These are phyloP conservation scores for Melanotus villosus DNA, from an alignment of 2,888 invertebrate species.

Conservation along the genomic window DNA sequence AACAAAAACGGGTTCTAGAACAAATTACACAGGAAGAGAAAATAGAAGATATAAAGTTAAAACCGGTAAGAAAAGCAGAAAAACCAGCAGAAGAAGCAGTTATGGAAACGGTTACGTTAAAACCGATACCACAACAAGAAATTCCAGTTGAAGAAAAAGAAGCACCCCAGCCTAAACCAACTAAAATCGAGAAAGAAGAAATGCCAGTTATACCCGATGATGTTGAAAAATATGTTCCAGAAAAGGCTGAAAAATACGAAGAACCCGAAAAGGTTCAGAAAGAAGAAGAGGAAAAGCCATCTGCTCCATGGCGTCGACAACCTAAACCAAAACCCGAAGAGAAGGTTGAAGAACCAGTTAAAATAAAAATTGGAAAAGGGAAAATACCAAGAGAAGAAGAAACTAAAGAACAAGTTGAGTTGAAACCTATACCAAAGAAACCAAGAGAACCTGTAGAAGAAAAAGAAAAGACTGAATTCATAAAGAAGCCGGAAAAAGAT, in stretches of 20 bases:
- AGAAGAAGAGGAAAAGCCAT: conserved; percentile 58
- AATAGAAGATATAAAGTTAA: conserved; percentile 54
- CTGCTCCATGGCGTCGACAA: conserved; percentile 63
- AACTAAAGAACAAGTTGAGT: conserved; percentile 59
- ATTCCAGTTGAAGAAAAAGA: conserved; percentile 53
- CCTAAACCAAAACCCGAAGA: conserved; percentile 63
- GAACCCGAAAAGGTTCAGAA: conserved; percentile 55
- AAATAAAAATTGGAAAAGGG: conserved; percentile 60
- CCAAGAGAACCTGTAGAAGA: conserved; percentile 59
- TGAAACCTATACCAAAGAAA: conserved; percentile 63
- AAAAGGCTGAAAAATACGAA: conserved; percentile 53
- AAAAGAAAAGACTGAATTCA: background rate
- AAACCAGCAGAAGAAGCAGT: conserved; percentile 56
- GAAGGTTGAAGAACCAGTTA: conserved; percentile 58
- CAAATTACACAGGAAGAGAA: conserved; percentile 33
- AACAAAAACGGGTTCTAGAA: background rate
- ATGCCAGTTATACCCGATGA: conserved; percentile 55
- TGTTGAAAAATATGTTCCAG: conserved; percentile 60
- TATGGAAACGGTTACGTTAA: conserved; percentile 62
- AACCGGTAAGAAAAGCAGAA: conserved; percentile 49
- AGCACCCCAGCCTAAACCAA: conserved; percentile 37
- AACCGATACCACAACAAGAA: conserved; percentile 59
- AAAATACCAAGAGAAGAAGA: conserved; percentile 63
- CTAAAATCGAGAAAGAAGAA: conserved; percentile 40
- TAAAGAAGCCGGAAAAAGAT: conserved; percentile 6